These are phyloP conservation scores for Microcebus lehilahytsara DNA, from an alignment of 2,113 vertebrate species.

Conservation along the genomic window DNA sequence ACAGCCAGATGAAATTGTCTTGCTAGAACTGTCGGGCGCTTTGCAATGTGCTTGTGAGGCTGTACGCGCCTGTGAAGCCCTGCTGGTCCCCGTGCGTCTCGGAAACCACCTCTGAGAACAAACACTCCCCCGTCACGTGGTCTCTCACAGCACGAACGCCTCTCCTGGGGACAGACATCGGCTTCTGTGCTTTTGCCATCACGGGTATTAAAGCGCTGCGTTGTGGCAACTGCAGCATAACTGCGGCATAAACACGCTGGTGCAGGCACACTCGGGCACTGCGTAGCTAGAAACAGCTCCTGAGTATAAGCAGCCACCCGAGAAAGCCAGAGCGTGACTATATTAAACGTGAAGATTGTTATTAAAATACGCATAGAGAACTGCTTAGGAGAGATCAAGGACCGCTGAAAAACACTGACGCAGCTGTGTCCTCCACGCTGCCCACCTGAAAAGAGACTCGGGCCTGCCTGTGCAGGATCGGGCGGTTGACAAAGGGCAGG, in stretches of 20 bases:
- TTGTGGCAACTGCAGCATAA: not conserved
- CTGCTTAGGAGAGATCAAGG: not conserved
- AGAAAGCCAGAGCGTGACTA: not conserved
- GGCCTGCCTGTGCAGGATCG: fast-evolving
- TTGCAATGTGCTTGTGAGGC: not conserved
- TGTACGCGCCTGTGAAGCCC: not conserved
- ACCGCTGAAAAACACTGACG: not conserved
- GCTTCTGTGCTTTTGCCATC: not conserved
- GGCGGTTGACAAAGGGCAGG: too few species aligned
- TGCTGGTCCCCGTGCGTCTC: not conserved
- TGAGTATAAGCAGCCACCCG: not conserved
- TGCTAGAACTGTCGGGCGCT: not conserved
- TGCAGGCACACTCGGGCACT: not conserved
- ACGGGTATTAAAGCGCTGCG: not conserved
- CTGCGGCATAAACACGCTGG: not conserved
- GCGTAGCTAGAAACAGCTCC: not conserved
- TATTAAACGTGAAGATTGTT: not conserved
- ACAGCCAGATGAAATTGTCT: not conserved
- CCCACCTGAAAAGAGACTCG: not conserved
- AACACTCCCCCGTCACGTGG: too few species aligned
- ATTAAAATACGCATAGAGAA: not conserved
- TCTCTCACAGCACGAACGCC: not conserved
- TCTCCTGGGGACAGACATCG: not conserved
- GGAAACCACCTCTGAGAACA: not conserved
- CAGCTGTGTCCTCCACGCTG: not conserved